Evolutionary conservation across 1,140 invertebrate genomes (phyloP).

Genomic region (Cryptotermes secundus): DNA sequence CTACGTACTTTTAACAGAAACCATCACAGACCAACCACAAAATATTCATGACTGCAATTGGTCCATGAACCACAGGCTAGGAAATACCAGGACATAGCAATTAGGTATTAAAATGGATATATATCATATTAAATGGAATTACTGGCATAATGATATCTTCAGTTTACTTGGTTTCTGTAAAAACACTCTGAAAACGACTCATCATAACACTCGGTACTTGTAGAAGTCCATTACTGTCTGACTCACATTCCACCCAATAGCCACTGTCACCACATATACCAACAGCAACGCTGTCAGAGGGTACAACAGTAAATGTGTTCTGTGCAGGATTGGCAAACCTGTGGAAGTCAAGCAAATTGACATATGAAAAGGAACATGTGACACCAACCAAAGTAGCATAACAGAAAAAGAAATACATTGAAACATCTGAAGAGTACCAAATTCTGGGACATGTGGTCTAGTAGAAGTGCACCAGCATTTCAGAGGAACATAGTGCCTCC

Average conservation of each 20-base stretch:
- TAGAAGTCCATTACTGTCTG: conserved; percentile 78
- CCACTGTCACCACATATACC: conserved; percentile 76
- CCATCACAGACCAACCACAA: no score
- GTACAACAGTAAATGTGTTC: conserved; percentile 84
- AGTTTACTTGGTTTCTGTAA: neutral
- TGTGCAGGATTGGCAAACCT: conserved; percentile 89
- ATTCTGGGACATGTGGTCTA: no score
- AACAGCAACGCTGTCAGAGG: conserved; percentile 79
- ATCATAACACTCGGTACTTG: conserved; percentile 63
- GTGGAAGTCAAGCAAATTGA: conserved; percentile 46
- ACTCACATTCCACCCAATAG: conserved; percentile 69
- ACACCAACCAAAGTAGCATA: neutral
- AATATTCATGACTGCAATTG: no score
- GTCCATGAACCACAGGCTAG: no score
- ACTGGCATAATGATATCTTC: neutral
- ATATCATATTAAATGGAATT: neutral
- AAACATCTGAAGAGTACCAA: neutral
- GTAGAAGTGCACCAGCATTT: no score
- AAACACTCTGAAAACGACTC: neutral
- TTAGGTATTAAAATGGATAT: no score
- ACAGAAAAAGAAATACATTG: neutral
- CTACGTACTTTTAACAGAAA: no score
- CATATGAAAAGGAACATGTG: neutral
- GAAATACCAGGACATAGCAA: no score
- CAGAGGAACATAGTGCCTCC: no score